Evolutionary conservation across 2,797 vertebrate genomes (phyloP).

Genomic region (Scomberomorus guttatus): DNA sequence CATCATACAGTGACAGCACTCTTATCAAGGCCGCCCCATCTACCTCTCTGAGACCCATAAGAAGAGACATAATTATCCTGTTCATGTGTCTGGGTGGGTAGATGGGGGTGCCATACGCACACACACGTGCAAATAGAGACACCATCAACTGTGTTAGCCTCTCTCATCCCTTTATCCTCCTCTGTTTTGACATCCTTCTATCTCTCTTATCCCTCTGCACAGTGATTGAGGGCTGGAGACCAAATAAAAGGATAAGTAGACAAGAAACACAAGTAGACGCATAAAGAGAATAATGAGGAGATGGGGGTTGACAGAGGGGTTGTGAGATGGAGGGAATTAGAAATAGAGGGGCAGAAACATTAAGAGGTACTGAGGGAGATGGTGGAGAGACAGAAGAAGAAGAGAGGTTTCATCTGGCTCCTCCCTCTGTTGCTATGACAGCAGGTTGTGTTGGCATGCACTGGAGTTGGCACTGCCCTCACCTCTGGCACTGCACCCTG

Average conservation of each 20-base stretch:
- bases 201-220: background rate
- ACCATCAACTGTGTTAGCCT: slow-evolving; percentile 24
- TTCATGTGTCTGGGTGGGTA: slow-evolving; percentile 14
- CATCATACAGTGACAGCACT: background rate
- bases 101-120: slow-evolving; percentile 2
- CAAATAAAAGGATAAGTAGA: slow-evolving; percentile 19
- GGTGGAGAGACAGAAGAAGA: background rate
- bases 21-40: slow-evolving; percentile 13
- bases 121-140: slow-evolving; percentile 25
- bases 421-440: slow-evolving; percentile 86
- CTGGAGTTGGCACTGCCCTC: slow-evolving; percentile 81
- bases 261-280: slow-evolving; percentile 4
- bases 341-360: background rate
- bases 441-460: slow-evolving; percentile 86
- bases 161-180: slow-evolving; percentile 13
- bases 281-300: slow-evolving; percentile 10
- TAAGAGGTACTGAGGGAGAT: slow-evolving; percentile 3
- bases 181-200: slow-evolving; percentile 23
- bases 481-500: slow-evolving; percentile 84
- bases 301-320: slow-evolving; percentile 29
- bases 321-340: slow-evolving; percentile 25
- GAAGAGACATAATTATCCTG: slow-evolving; percentile 45
- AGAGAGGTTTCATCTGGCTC: slow-evolving; percentile 75
- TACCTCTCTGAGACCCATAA: slow-evolving; percentile 21
- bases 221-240: background rate